These are phyloP conservation scores for Choristoneura fumiferana DNA, from an alignment of 1,140 invertebrate species.

Conservation along the genomic window DNA sequence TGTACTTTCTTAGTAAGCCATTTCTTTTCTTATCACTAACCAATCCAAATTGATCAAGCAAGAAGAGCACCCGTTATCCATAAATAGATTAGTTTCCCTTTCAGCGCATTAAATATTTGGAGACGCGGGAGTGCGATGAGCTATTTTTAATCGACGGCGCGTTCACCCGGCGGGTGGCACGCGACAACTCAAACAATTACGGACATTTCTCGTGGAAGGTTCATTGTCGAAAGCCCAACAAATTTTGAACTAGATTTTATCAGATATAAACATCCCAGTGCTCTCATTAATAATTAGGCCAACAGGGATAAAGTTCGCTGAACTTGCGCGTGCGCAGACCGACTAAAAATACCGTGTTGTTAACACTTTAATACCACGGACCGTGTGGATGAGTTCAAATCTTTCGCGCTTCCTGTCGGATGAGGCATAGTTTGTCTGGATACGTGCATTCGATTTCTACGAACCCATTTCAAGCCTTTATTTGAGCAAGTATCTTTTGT, in stretches of 20 bases:
- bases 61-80: not conserved
- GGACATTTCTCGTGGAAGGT: slow-evolving; percentile 32
- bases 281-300: slow-evolving; percentile 6
- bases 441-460: slow-evolving; percentile 1
- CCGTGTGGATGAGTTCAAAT: slow-evolving; percentile 50
- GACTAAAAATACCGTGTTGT: slow-evolving; percentile 67
- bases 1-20: slow-evolving; percentile 11
- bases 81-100: slow-evolving; percentile 12
- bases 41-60: too few relatives aligned
- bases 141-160: slow-evolving; percentile 51
- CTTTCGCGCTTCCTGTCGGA: slow-evolving; percentile 54
- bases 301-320: slow-evolving; percentile 51
- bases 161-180: slow-evolving; percentile 31
- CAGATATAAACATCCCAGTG: not conserved
- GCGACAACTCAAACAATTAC: slow-evolving; percentile 45
- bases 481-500: not conserved
- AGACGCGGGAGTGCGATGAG: slow-evolving; percentile 41
- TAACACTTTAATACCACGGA: slow-evolving; percentile 46
- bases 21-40: not conserved
- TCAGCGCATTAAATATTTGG: not conserved
- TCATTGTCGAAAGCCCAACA: slow-evolving; percentile 14
- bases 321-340: slow-evolving; percentile 53
- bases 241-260: not conserved
- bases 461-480: not conserved
- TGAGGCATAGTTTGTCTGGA: slow-evolving; percentile 16